Base-by-base conservation (phyloP, 2,113 vertebrate genomes). In the Muntiacus muntjak region DNA sequence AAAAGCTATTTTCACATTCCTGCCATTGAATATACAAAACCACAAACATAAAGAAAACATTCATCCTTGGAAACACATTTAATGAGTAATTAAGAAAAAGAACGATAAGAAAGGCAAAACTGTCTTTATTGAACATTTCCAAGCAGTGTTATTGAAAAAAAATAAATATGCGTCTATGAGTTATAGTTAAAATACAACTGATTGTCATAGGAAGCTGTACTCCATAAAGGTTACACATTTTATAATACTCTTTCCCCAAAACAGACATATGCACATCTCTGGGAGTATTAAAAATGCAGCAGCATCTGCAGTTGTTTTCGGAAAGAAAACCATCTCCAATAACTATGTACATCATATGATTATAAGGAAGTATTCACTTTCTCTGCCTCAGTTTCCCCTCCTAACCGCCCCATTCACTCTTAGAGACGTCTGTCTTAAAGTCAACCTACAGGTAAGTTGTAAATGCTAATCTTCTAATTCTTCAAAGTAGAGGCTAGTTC, bases 1-100 rank as follows among this genome's bases (percentile, higher is more conserved):
- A 95, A 96, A 96, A 95, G 82, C 55, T 91, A 93, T 89, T 95
- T 96, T 96, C 57, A 87, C 67, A 96, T 47, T 90, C 26, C 52
- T 96, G 17, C 40, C 50, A 96, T 60, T 84, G 91, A 95, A 95
- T 33, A 95, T 15, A 91, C 60, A 96, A 98, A 98, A 55, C 10
- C 93, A 98, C 86, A 78, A 86, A 96, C 21, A 79, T 6, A 91
- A 96, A 94, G 40, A 78, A 71, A 71, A 94, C 28, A 92, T 36
- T 83, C 52, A 89, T 15, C 55, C n/a, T 25, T 55, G 43, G 30
- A 94, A 97, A 97, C 28, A 91, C 9, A 10, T 81, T 90, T 82
- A 94, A 87, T 87, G 50, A 52, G 19, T 88, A 91, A 96, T 26
- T 82, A 57, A 85, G n/a, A 67, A 91, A 79, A 94, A 52, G 15